Conservation (phyloP, 2,888 invertebrate genomes). For the Ctena decussata region DNA sequence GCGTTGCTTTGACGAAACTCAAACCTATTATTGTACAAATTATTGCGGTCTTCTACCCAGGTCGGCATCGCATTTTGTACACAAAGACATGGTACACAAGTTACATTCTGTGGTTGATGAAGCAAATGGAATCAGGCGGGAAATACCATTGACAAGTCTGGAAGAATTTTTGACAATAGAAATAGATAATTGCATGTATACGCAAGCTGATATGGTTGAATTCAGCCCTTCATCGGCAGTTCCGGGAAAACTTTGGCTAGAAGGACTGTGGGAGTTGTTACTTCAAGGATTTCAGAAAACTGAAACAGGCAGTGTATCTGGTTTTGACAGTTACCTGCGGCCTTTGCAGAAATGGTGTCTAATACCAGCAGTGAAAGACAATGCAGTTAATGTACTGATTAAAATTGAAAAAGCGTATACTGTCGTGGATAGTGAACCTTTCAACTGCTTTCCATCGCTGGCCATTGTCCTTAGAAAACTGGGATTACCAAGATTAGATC, state of each 20-base stretch:
- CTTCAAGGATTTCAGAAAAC: background rate
- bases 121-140: background rate
- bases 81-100: background rate
- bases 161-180: background rate
- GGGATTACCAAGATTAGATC: background rate
- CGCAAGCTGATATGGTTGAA: background rate
- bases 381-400: background rate
- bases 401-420: background rate
- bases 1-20: slow-evolving; percentile 8
- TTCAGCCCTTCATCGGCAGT: background rate
- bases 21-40: slow-evolving; percentile 32
- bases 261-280: background rate
- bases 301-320: background rate
- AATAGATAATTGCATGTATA: background rate
- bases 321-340: background rate
- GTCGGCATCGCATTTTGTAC: slow-evolving; percentile 39
- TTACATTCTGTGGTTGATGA: no score
- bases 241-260: background rate
- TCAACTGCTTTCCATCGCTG: background rate
- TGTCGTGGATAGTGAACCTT: background rate
- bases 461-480: background rate
- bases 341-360: background rate
- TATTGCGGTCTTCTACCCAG: slow-evolving; percentile 34
- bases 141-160: background rate
- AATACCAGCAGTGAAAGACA: background rate